These are phyloP conservation scores for Pseudopipra pipra DNA, from an alignment of 2,113 vertebrate species.

Conservation along the genomic window DNA sequence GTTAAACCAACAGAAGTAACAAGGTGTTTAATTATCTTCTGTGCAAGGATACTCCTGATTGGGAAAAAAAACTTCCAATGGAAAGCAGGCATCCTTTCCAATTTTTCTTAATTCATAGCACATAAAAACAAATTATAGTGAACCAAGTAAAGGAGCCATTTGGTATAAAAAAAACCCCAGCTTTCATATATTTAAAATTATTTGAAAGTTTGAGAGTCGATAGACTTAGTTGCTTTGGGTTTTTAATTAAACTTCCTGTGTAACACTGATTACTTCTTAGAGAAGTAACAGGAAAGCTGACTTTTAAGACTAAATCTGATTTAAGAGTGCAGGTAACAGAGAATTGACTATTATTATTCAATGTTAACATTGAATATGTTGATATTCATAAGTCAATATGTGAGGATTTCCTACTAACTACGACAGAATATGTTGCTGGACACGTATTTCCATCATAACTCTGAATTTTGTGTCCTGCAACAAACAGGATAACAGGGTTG, in stretches of 20 bases:
- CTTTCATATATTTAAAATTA: neutral
- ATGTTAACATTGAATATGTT: neutral
- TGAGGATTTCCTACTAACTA: neutral
- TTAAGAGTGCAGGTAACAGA: neutral
- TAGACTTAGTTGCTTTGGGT: neutral
- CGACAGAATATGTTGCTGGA: neutral
- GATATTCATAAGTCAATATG: neutral
- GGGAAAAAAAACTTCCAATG: neutral
- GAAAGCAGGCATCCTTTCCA: neutral
- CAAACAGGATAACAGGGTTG: neutral
- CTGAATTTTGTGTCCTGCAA: neutral
- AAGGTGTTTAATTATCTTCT: neutral
- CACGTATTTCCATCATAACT: neutral
- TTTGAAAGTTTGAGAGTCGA: neutral
- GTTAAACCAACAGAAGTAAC: neutral
- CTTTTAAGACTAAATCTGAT: neutral
- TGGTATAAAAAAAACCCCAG: fast-evolving
- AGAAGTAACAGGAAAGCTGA: neutral
- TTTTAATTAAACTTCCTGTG: neutral
- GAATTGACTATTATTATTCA: neutral
- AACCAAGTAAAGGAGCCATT: neutral
- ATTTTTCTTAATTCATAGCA: neutral
- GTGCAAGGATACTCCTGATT: neutral
- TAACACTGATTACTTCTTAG: neutral
- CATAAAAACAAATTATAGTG: neutral